Evolutionary conservation across 2,797 vertebrate genomes (phyloP).

Genomic region (Enteromius thamalakanensis): DNA sequence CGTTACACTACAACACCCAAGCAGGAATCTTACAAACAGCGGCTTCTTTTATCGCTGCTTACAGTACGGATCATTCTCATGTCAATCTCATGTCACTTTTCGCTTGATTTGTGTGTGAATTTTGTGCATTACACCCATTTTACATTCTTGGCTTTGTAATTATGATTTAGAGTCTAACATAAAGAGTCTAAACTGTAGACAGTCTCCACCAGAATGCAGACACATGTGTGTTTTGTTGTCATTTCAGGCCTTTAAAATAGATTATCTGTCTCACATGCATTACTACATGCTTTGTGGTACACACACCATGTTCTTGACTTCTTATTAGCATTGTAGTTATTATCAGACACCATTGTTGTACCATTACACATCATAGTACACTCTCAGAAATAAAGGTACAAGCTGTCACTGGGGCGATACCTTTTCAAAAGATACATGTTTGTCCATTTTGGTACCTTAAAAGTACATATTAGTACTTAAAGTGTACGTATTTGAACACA

Average conservation of each 20-base stretch:
- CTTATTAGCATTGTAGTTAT: neutral
- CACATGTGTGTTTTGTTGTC: neutral
- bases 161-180: conserved; percentile 25
- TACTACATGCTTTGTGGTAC: neutral
- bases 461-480: no score
- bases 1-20: neutral
- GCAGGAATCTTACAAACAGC: neutral
- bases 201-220: neutral
- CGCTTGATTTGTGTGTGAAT: conserved; percentile 16
- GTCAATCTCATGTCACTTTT: conserved; percentile 10
- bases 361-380: neutral
- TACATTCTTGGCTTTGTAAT: conserved; percentile 32
- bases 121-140: conserved; percentile 10
- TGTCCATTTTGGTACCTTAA: no score
- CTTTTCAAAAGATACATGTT: no score
- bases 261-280: neutral
- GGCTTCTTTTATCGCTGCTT: neutral
- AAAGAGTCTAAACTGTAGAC: neutral
- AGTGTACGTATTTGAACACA: no score
- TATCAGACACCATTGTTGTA: neutral
- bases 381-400: no score
- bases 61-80: conserved; percentile 10
- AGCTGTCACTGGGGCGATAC: no score
- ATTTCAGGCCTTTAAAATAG: neutral
- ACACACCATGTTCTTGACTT: neutral